Evolutionary conservation across 2,888 invertebrate species (phyloP).

Genomic region (Elysia crispata): DNA sequence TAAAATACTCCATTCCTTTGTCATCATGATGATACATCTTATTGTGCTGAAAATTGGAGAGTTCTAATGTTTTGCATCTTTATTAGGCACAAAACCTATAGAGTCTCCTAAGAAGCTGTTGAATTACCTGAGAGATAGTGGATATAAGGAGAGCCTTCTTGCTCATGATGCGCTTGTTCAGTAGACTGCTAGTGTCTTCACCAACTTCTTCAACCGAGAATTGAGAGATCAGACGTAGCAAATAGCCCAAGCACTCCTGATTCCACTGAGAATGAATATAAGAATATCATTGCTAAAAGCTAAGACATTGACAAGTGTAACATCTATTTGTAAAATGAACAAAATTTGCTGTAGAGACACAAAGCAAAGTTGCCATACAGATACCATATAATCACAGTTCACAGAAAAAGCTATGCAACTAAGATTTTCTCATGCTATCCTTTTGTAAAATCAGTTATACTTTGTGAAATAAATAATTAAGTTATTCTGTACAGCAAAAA

Average conservation of each 20-base stretch:
- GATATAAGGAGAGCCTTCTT: constrained; percentile 46
- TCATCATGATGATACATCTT: too few species aligned
- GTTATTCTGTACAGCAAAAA: too few species aligned
- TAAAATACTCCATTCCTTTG: too few species aligned
- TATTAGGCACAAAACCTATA: not conserved
- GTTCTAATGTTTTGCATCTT: too few species aligned
- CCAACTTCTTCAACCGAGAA: constrained; percentile 83
- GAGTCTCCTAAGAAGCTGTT: not conserved
- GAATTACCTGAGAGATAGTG: constrained; percentile 46
- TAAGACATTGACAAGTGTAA: too few species aligned
- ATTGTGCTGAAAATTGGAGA: too few species aligned
- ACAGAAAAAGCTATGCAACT: too few species aligned
- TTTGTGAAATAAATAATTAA: too few species aligned
- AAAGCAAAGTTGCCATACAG: not conserved
- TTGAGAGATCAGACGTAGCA: constrained; percentile 90
- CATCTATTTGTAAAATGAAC: not conserved
- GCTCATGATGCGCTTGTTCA: constrained; percentile 69
- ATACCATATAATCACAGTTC: not conserved
- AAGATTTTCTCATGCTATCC: too few species aligned
- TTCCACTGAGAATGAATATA: constrained; percentile 84
- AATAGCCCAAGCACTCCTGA: constrained; percentile 92
- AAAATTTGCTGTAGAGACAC: not conserved
- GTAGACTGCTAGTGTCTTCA: constrained; percentile 62
- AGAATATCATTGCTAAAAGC: not conserved
- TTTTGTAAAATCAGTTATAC: too few species aligned